These are phyloP conservation scores for Drosophila santomea DNA, from an alignment of 1,140 invertebrate species.

Conservation along the genomic window DNA sequence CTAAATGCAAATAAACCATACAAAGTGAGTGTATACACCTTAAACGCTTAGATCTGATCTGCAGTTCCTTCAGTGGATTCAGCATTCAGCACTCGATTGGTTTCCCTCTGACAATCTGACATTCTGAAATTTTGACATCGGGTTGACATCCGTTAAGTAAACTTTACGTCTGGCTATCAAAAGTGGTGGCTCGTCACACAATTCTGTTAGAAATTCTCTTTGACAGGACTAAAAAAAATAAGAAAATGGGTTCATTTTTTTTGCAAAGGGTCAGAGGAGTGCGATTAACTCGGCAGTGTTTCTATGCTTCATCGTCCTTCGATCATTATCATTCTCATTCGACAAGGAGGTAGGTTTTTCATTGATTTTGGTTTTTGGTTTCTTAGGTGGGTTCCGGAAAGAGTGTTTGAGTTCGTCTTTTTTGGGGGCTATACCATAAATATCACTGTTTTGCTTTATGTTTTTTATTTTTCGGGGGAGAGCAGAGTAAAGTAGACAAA, in stretches of 20 bases:
- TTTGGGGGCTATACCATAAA: constrained; percentile 64
- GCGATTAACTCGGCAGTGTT: constrained; percentile 77
- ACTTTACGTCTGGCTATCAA: constrained; percentile 62
- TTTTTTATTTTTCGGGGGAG: constrained; percentile 12
- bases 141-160: constrained; percentile 56
- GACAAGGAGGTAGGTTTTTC: constrained; percentile 78
- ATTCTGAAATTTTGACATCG: constrained; percentile 3
- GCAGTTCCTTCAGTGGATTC: constrained; percentile 48
- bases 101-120: neutral
- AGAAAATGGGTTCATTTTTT: no score
- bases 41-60: constrained; percentile 50
- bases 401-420: constrained; percentile 48
- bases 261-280: constrained; percentile 47
- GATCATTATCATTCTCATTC: constrained; percentile 26
- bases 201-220: constrained; percentile 77
- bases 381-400: constrained; percentile 77
- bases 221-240: constrained; percentile 11
- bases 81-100: constrained; percentile 46
- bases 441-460: constrained; percentile 73
- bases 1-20: constrained; percentile 57
- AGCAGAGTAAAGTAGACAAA: constrained; percentile 52
- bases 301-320: constrained; percentile 33
- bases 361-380: constrained; percentile 67
- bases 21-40: constrained; percentile 48
- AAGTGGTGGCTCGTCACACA: constrained; percentile 48